Percentiles rank a stretch among this genome's conserved stretches.
Conservation (phyloP, 2,888 invertebrate genomes). For the Cataglyphis albicans region DNA sequence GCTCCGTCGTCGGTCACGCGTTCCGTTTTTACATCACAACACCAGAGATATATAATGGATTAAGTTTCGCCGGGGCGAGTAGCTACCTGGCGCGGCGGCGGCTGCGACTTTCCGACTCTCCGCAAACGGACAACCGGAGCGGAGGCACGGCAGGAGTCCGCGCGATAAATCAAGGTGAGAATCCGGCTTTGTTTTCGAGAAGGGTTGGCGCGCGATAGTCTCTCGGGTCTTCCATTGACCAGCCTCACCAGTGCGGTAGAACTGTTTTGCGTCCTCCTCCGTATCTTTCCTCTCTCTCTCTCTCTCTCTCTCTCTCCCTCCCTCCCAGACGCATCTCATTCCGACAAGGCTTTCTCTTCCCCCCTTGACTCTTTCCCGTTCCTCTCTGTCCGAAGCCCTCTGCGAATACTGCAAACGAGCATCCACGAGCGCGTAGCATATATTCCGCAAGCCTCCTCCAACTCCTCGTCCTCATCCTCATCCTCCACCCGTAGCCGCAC, state of each 20-base stretch:
- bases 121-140: slow-evolving; percentile 20
- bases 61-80: slow-evolving; percentile 73
- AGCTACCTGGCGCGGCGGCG: slow-evolving; percentile 63
- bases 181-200: slow-evolving; percentile 77
- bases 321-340: slow-evolving; percentile 42
- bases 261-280: slow-evolving; percentile 57
- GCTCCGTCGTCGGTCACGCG: slow-evolving; percentile 52
- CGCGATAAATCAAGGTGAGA: slow-evolving; percentile 79
- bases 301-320: slow-evolving; percentile 20
- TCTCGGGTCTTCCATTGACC: slow-evolving; percentile 69
- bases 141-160: slow-evolving; percentile 59
- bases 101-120: slow-evolving; percentile 34
- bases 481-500: slow-evolving; percentile 34
- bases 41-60: slow-evolving; percentile 73
- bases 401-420: slow-evolving; percentile 74
- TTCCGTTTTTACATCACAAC: slow-evolving; percentile 60
- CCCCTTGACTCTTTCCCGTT: slow-evolving; percentile 59
- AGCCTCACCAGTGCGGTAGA: slow-evolving; percentile 55
- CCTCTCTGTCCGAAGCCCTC: slow-evolving; percentile 60
- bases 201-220: slow-evolving; percentile 72
- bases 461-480: slow-evolving; percentile 38
- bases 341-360: slow-evolving; percentile 53
- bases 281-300: background rate
- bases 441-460: slow-evolving; percentile 70
- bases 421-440: slow-evolving; percentile 75